A percentile compares a stretch with the other conserved stretches of the same genome.
Conservation (phyloP, 1,140 invertebrate genomes). For the Ditylenchus dipsaci region DNA sequence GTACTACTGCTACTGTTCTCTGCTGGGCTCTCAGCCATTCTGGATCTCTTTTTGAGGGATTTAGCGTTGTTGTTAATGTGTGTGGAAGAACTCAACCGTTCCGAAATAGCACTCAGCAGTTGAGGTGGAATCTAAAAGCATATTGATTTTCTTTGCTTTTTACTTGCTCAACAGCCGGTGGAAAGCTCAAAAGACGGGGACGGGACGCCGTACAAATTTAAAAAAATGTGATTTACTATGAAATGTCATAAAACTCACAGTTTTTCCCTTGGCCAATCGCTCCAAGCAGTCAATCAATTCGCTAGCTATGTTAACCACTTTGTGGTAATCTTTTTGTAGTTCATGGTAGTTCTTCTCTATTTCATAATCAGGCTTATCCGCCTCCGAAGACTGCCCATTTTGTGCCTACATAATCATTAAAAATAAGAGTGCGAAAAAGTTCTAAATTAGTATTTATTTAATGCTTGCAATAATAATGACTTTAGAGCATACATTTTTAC, state of each 20-base stretch:
- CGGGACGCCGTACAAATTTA: too few relatives aligned
- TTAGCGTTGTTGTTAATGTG: neutral
- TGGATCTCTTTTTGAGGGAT: neutral
- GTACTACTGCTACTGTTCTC: too few relatives aligned
- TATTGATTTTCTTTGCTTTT: neutral
- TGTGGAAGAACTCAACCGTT: neutral
- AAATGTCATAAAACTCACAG: slow-evolving; percentile 21
- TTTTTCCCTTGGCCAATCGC: slow-evolving; percentile 16
- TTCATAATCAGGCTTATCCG: neutral
- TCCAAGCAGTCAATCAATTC: slow-evolving; percentile 29
- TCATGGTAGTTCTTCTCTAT: slow-evolving; percentile 22
- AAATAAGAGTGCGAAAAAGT: too few relatives aligned
- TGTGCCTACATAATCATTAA: too few relatives aligned
- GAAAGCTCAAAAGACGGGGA: too few relatives aligned
- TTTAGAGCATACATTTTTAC: too few relatives aligned
- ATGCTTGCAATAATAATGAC: too few relatives aligned
- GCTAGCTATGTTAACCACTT: slow-evolving; percentile 23
- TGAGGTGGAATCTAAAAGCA: neutral
- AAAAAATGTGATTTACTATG: too few relatives aligned
- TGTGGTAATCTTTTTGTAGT: slow-evolving; percentile 28
- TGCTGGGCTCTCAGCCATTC: too few relatives aligned
- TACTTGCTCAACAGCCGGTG: neutral
- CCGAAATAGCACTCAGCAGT: neutral
- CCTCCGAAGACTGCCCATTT: too few relatives aligned
- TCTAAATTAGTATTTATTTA: too few relatives aligned